Evolutionary conservation across 2,888 invertebrate species (phyloP).

Genomic region (Pristionchus fissidentatus): DNA sequence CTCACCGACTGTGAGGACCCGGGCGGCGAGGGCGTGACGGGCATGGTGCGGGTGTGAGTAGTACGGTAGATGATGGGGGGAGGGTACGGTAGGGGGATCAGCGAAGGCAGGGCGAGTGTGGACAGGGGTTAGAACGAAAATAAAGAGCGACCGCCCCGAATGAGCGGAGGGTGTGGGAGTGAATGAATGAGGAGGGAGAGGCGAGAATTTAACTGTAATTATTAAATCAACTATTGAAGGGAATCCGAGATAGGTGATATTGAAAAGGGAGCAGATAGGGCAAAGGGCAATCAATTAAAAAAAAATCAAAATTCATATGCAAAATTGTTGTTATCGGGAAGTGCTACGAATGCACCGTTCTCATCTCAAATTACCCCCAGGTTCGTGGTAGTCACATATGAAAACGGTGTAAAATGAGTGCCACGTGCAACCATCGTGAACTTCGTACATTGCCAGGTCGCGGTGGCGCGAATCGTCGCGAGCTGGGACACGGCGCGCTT

Average conservation of each 20-base stretch:
- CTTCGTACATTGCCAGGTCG: slow-evolving; percentile 19
- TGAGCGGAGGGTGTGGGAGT: not conserved
- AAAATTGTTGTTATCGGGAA: too few species aligned
- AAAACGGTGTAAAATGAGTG: not conserved
- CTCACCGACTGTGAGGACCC: slow-evolving; percentile 29
- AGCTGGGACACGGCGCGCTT: slow-evolving; percentile 95
- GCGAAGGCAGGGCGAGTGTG: too few species aligned
- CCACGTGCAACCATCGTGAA: not conserved
- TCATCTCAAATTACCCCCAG: not conserved
- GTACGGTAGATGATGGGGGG: too few species aligned
- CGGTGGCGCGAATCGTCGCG: slow-evolving; percentile 83
- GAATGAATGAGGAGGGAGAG: not conserved
- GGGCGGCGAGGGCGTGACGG: slow-evolving; percentile 18
- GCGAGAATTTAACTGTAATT: not conserved
- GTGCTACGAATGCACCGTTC: too few species aligned
- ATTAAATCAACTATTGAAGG: not conserved
- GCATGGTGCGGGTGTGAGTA: not conserved
- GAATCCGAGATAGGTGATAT: not conserved
- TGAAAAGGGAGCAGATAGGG: not conserved
- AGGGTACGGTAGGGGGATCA: not conserved
- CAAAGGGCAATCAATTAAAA: too few species aligned
- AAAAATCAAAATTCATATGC: too few species aligned
- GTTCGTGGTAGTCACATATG: too few species aligned
- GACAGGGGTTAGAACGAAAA: not conserved
- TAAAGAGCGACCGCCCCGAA: not conserved